Evolutionary conservation across 2,113 vertebrate genomes (phyloP).

Genomic region (Ammodramus savannarum): DNA sequence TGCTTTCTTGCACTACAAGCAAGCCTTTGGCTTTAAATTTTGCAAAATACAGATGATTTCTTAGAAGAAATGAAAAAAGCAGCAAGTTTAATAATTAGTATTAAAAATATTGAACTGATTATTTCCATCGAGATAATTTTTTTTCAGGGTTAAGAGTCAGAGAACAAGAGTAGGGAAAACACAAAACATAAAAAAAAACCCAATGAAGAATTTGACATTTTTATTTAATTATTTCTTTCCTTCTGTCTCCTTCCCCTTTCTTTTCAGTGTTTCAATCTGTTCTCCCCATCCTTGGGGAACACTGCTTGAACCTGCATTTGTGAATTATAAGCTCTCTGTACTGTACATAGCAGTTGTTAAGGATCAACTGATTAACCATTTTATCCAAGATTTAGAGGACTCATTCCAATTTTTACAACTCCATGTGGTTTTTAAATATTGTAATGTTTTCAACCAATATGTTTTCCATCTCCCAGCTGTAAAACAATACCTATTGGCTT

Average conservation of each 20-base stretch:
- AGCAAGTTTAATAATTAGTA: neutral
- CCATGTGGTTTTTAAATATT: slow-evolving; percentile 68
- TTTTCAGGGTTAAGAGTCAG: neutral
- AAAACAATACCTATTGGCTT: slow-evolving; percentile 49
- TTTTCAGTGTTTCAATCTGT: slow-evolving; percentile 45
- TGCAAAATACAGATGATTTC: neutral
- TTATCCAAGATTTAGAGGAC: slow-evolving; percentile 66
- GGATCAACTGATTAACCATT: slow-evolving; percentile 69
- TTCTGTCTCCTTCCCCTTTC: neutral
- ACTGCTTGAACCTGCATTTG: slow-evolving; percentile 48
- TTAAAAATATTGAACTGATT: neutral
- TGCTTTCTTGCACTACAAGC: neutral
- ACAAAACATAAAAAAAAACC: slow-evolving; percentile 6
- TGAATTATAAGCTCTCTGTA: slow-evolving; percentile 59
- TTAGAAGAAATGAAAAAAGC: neutral
- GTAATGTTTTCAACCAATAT: slow-evolving; percentile 66
- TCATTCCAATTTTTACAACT: slow-evolving; percentile 72
- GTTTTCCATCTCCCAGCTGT: slow-evolving; percentile 55
- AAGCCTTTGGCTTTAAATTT: neutral
- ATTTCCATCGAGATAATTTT: neutral
- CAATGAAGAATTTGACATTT: slow-evolving; percentile 45
- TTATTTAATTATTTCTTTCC: slow-evolving; percentile 31
- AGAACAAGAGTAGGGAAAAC: slow-evolving; percentile 17
- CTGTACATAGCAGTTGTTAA: slow-evolving; percentile 19
- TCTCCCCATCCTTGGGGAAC: slow-evolving; percentile 49